These are phyloP conservation scores for Petroica traversi DNA, from an alignment of 2,113 vertebrate species.

Conservation along the genomic window DNA sequence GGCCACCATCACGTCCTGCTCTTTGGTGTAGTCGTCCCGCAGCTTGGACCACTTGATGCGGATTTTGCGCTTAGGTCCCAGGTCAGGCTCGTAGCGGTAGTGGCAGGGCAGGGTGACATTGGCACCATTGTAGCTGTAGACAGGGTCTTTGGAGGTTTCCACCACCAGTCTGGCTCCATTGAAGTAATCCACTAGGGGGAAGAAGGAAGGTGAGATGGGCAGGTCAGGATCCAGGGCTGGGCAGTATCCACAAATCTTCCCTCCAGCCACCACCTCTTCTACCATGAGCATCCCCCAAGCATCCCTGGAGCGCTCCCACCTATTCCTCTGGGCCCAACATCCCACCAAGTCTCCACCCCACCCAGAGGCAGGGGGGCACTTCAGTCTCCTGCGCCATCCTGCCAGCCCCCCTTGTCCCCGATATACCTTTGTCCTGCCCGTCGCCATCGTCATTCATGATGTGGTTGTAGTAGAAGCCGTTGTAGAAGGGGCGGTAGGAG, in stretches of 20 bases:
- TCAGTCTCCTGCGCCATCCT: neutral
- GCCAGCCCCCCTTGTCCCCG: neutral
- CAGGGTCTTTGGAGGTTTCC: slow-evolving; percentile 74
- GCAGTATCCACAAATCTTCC: neutral
- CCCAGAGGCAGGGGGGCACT: neutral
- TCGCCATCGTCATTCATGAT: slow-evolving; percentile 63
- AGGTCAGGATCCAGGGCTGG: neutral
- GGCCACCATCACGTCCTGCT: slow-evolving; percentile 86
- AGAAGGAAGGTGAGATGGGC: neutral
- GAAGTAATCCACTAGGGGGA: slow-evolving; percentile 68
- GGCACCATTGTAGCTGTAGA: slow-evolving; percentile 82
- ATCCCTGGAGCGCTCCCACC: rapidly evolving
- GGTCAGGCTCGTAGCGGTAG: slow-evolving; percentile 79
- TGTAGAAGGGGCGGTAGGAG: slow-evolving; percentile 74
- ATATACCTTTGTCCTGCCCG: slow-evolving; percentile 70
- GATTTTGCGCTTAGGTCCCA: slow-evolving; percentile 68
- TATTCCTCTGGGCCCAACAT: neutral
- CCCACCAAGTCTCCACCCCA: neutral
- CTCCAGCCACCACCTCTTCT: neutral
- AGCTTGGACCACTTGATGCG: slow-evolving; percentile 92
- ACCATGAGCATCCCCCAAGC: neutral
- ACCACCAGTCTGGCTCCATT: slow-evolving; percentile 81
- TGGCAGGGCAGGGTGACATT: slow-evolving; percentile 85
- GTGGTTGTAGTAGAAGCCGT: slow-evolving; percentile 87
- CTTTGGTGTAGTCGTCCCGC: slow-evolving; percentile 70